Conservation (phyloP, 2,113 vertebrate genomes). For the Passer montanus region DNA sequence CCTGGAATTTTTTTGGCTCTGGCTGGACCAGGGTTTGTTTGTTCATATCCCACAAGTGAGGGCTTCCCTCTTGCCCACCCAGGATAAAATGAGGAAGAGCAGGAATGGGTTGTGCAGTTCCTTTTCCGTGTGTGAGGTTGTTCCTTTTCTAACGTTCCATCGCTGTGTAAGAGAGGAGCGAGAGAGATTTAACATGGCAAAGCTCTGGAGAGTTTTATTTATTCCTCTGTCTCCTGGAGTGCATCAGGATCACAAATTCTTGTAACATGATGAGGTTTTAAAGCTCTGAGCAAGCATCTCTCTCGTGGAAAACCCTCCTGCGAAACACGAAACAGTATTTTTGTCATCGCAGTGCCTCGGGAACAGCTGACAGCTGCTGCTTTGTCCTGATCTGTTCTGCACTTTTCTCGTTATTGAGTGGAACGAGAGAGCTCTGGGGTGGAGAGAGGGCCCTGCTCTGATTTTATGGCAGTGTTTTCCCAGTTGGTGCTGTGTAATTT, state of each 20-base stretch:
- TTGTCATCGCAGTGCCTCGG: not conserved
- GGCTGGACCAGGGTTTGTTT: not conserved
- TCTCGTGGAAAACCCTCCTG: conserved; percentile 20
- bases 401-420: not conserved
- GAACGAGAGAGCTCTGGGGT: not conserved
- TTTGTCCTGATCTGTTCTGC: not conserved
- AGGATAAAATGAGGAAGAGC: not conserved
- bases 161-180: not conserved
- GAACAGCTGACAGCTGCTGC: conserved; percentile 45
- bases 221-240: conserved; percentile 43
- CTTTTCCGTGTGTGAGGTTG: not conserved
- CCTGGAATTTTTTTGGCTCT: not conserved
- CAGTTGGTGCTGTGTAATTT: not conserved
- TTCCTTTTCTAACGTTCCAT: conserved; percentile 12
- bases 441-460: not conserved
- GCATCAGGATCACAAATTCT: conserved; percentile 18
- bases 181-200: conserved; percentile 10
- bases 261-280: conserved; percentile 14
- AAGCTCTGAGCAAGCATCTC: conserved; percentile 29
- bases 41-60: not conserved
- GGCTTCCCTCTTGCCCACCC: not conserved
- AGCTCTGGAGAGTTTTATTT: conserved; percentile 45
- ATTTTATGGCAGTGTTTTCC: not conserved
- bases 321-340: not conserved
- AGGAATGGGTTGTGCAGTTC: not conserved